phyloP scores from a whole-genome alignment of 2,888 invertebrate species.

The Heliconius charithonia region DNA sequence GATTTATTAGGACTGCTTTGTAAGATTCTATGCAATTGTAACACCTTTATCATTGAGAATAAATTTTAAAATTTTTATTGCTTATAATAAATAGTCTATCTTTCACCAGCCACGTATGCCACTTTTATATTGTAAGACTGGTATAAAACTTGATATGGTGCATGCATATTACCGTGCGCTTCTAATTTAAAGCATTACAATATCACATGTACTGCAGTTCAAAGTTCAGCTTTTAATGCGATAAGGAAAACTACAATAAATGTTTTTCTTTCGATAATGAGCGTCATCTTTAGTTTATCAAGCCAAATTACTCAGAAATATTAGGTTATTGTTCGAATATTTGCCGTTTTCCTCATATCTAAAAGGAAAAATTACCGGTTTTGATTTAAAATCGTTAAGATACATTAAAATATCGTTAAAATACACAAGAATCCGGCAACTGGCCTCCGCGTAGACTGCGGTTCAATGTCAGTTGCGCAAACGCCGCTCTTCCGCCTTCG shows the following conservation, averaged over 20 bases:
- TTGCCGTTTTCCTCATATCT: conserved; percentile 61
- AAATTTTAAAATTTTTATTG: conserved; percentile 24
- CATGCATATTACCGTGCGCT: not conserved
- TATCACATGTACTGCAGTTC: not conserved
- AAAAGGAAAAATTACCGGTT: conserved; percentile 45
- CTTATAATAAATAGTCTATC: conserved; percentile 6
- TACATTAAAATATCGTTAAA: conserved; percentile 66
- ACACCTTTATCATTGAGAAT: conserved; percentile 18
- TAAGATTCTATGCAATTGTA: conserved; percentile 22
- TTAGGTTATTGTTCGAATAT: conserved; percentile 26
- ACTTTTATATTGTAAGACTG: not conserved
- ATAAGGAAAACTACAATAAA: conserved; percentile 53
- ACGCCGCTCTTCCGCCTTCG: conserved; percentile 75
- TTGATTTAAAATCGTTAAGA: conserved; percentile 49
- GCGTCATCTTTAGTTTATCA: conserved; percentile 57
- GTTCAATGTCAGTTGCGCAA: conserved; percentile 84
- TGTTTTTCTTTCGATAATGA: conserved; percentile 56
- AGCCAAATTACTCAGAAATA: conserved; percentile 66
- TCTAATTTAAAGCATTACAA: not conserved
- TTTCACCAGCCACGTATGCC: not conserved
- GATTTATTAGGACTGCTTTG: conserved; percentile 34
- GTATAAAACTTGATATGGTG: not conserved
- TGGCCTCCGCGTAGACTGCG: conserved; percentile 74
- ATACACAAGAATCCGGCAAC: conserved; percentile 70
- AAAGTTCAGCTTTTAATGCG: conserved; percentile 26